These are phyloP conservation scores for Acrocyrtus sp. DNA, from an alignment of 2,888 invertebrate genomes.

Conservation along the genomic window DNA sequence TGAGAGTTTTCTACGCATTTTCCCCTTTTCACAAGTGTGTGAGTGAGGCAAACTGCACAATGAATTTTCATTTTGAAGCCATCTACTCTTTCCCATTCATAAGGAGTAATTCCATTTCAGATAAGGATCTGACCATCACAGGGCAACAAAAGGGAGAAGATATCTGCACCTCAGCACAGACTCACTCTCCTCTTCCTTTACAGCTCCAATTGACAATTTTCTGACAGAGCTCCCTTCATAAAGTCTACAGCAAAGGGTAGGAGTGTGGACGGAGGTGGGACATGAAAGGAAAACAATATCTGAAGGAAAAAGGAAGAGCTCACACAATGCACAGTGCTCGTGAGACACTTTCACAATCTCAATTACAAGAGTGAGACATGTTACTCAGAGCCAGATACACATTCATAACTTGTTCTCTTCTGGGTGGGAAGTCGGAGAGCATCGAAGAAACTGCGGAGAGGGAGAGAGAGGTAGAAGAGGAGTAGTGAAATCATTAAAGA, in stretches of 20 bases:
- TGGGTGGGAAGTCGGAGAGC: not conserved
- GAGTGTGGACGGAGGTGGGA: too few relatives aligned
- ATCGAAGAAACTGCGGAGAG: not conserved
- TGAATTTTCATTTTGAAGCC: not conserved
- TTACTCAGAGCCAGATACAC: not conserved
- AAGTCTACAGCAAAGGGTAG: too few relatives aligned
- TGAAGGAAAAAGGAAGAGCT: too few relatives aligned
- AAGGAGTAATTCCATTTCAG: constrained; percentile 29
- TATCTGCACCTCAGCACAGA: constrained; percentile 20
- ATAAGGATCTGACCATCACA: constrained; percentile 46
- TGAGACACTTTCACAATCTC: not conserved
- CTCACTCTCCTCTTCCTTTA: not conserved
- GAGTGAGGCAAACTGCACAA: not conserved
- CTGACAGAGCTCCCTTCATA: too few relatives aligned
- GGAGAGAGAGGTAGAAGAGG: not conserved
- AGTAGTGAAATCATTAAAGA: not conserved
- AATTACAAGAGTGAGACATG: not conserved
- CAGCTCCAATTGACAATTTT: constrained; percentile 11
- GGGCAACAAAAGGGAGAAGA: constrained; percentile 39
- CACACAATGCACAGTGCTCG: not conserved
- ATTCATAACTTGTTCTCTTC: not conserved
- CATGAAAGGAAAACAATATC: too few relatives aligned
- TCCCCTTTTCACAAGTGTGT: not conserved
- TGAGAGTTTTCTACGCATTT: constrained; percentile 13
- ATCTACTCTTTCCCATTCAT: constrained; percentile 7